phyloP scores from a whole-genome alignment of 1,140 invertebrate species.

The Drosophila bocki region DNA sequence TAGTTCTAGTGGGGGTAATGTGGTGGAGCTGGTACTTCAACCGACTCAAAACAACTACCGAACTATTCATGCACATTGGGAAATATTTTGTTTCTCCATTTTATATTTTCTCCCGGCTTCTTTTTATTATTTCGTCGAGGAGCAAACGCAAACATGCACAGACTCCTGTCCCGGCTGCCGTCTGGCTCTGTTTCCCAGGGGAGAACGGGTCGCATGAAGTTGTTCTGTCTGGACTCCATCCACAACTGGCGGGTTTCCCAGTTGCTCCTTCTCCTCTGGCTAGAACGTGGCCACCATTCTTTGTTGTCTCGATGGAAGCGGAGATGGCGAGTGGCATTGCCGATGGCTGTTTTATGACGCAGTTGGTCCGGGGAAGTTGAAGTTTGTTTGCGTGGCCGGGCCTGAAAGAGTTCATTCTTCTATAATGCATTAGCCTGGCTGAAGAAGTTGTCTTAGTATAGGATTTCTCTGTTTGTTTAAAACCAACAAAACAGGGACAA shows the following conservation, averaged over 20 bases:
- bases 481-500: constrained; percentile 13
- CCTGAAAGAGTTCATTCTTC: constrained; percentile 53
- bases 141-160: constrained; percentile 16
- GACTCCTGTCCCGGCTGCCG: constrained; percentile 37
- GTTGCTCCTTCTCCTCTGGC: constrained; percentile 5
- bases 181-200: constrained; percentile 35
- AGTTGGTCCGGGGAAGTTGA: constrained; percentile 39
- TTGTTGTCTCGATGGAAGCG: constrained; percentile 69
- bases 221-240: constrained; percentile 54
- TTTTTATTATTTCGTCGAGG: constrained; percentile 32
- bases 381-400: constrained; percentile 51
- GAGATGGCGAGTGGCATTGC: constrained; percentile 33
- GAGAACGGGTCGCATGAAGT: constrained; percentile 47
- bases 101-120: constrained; percentile 15
- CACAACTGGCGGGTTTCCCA: constrained; percentile 46
- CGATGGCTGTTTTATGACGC: constrained; percentile 55
- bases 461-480: constrained; percentile 37
- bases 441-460: constrained; percentile 16
- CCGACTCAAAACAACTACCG: constrained; percentile 31
- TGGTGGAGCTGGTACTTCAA: constrained; percentile 16
- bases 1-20: constrained; percentile 2
- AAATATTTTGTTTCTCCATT: constrained; percentile 35
- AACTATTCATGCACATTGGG: constrained; percentile 53
- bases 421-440: constrained; percentile 37
- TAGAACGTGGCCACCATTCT: constrained; percentile 33